Evolutionary conservation across 2,797 vertebrate genomes (phyloP), one percentile per base, ranked within the genome.

Genomic region (Pitangus sulphuratus): DNA sequence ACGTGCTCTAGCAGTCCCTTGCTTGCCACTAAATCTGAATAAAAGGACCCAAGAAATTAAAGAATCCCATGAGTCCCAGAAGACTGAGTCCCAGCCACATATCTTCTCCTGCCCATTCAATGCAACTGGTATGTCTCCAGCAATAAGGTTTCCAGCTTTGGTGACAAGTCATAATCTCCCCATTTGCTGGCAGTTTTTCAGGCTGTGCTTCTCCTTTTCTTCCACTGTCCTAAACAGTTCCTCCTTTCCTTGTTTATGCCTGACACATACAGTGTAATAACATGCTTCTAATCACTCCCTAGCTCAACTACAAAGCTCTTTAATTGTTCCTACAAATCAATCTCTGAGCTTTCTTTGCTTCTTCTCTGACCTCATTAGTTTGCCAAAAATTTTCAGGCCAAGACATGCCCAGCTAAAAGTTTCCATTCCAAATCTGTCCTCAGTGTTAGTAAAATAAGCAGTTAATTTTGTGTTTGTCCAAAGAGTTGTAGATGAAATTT

Each of bases 321-420:
- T 81, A 68, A 87, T 40, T 74, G 68, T 50, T 95, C 48, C 57
- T 68, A 65, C 33, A 91, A 83, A 90, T 79, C 33, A 76, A 26
- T 56, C 28, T 81, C 79, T 79, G 51, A 92, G 40, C 25, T 92
- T 84, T 47, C 65, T 62, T 69, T 6, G 4, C 51, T 91, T 84
- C 61, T 84, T 78, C 58, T 30, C 61, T 65, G 53, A 90, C 84
- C 72, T 88, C 66, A 61, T 62, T 74, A 90, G 31, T 54, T 86
- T 95, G 88, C 90, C 77, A 62, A 81, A 83, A 94, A 33, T 25
- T 72, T 90, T 76, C 77, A 84, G 37, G 77, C 48, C 51, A 69
- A 90, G 62, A 48, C 60, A 90, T 76, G 74, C 66, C 77, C 70
- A 79, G 60, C 33, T 84, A 84, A 76, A 50, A 84, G 25, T 28